Base-by-base conservation (phyloP, 2,888 invertebrate species). In the Leptopilina syphax region DNA sequence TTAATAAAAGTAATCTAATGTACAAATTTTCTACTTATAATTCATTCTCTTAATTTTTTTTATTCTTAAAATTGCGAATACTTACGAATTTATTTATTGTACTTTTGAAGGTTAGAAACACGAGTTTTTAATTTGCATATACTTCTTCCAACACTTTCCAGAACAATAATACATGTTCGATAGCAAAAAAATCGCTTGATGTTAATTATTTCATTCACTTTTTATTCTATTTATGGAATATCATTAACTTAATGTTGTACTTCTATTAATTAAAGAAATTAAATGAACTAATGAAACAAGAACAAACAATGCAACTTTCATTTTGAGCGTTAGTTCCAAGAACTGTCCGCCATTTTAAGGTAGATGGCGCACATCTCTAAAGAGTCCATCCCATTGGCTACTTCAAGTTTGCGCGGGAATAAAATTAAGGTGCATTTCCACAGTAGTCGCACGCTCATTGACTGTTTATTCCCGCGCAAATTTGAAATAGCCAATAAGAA, bases 71-170 rank as follows among this genome's bases (percentile, higher is more conserved):
- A 34, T 34, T 34, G 4, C 34, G 34, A 34, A 63, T 63, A 63
- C 63, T 63, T 63, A 63, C 63, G n/a, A 60, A 63, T n/a, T 63
- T 63, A 24, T 5, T 63, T 24, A 8, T 18, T 63, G 63, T 9
- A 60, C 13, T 18, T 63, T 63, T 63, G 24, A 24, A 63, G 63
- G 63, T 63, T 63, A 63, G 63, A 63, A 63, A 63, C 24, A 63
- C 63, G 8, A 63, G 24, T 63, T 24, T 63, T 7, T 24, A 18
- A 18, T 60, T 60, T n/a, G 18, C 60, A 18, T 60, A 18, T 60
- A 18, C 18, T 18, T n/a, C 12, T 60, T 18, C 60, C n/a, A 60
- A 63, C 63, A 63, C 63, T 63, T 63, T 9, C 24, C 24, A 60
- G 12, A 60, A 60, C 12, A 24, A 18, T 63, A 63, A 9, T 24